Percentiles rank a stretch among this genome's conserved stretches.
phyloP scores from a whole-genome alignment of 2,888 invertebrate species.

The Drosophila neonasuta region DNA sequence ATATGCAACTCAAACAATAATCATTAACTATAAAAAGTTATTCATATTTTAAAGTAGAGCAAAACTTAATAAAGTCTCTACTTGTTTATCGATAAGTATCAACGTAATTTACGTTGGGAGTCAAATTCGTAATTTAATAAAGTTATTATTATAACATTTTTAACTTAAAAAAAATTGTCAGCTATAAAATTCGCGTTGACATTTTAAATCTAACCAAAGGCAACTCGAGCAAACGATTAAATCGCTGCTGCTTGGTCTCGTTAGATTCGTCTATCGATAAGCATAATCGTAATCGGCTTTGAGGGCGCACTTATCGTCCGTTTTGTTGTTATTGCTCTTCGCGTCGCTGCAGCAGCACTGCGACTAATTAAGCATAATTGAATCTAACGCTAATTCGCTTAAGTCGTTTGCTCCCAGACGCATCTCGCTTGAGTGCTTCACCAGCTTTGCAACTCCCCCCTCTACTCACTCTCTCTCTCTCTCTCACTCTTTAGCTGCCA shows the following conservation, averaged over 20 bases:
- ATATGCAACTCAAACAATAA: too few species aligned
- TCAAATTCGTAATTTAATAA: too few species aligned
- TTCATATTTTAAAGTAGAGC: too few species aligned
- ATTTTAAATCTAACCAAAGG: background rate
- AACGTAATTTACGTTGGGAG: too few species aligned
- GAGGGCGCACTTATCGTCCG: background rate
- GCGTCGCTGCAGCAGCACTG: slow-evolving; percentile 31
- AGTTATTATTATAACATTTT: too few species aligned
- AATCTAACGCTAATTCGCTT: slow-evolving; percentile 65
- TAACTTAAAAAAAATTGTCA: too few species aligned
- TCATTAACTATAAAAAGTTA: too few species aligned
- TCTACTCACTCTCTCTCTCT: background rate
- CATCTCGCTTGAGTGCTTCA: slow-evolving; percentile 32
- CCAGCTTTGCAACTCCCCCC: slow-evolving; percentile 21
- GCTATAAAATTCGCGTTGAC: background rate
- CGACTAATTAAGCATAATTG: slow-evolving; percentile 65
- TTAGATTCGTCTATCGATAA: background rate
- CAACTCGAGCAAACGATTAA: background rate
- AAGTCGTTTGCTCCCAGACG: slow-evolving; percentile 37
- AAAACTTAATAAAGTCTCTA: too few species aligned
- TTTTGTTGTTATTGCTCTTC: background rate
- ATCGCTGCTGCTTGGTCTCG: background rate
- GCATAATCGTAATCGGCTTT: background rate
- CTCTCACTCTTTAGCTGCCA: background rate
- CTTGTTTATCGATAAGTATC: too few species aligned